A percentile compares a stretch with the other conserved stretches of the same genome.
These are phyloP conservation scores for Cataglyphis altisquamis DNA, from an alignment of 2,888 invertebrate species.

Conservation along the genomic window DNA sequence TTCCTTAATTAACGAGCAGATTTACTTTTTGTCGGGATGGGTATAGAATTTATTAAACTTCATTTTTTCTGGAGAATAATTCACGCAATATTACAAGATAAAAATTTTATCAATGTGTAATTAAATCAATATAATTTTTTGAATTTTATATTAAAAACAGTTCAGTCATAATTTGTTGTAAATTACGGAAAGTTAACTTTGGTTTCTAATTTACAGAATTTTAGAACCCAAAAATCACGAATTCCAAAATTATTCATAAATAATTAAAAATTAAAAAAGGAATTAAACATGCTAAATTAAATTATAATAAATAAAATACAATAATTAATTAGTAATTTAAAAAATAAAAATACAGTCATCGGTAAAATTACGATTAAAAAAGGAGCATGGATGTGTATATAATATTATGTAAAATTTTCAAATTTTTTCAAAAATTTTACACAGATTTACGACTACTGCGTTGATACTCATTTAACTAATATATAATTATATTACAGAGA, in stretches of 20 bases:
- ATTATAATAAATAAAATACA: not conserved
- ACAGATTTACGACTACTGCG: not conserved
- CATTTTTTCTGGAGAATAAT: constrained; percentile 22
- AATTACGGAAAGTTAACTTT: not conserved
- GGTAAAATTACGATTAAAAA: not conserved
- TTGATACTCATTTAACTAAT: not conserved
- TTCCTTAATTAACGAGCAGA: constrained; percentile 50
- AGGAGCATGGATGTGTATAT: not conserved
- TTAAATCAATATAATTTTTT: constrained; percentile 32
- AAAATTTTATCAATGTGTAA: constrained; percentile 17
- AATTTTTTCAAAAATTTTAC: not conserved
- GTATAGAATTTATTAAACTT: constrained; percentile 26
- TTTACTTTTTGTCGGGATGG: constrained; percentile 23
- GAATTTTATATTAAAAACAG: constrained; percentile 19
- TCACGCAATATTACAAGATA: constrained; percentile 6
- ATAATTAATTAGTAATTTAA: not conserved
- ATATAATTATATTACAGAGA: constrained; percentile 82
- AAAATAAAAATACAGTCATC: not conserved
- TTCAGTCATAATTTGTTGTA: not conserved
- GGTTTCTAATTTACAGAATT: not conserved
- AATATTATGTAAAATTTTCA: not conserved
- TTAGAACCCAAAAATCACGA: not conserved
- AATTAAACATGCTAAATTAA: not conserved
- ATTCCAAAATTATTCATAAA: constrained; percentile 1
- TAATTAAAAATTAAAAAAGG: not conserved